Conservation (phyloP, 2,113 vertebrate species). For the Clarias batrachus region DNA sequence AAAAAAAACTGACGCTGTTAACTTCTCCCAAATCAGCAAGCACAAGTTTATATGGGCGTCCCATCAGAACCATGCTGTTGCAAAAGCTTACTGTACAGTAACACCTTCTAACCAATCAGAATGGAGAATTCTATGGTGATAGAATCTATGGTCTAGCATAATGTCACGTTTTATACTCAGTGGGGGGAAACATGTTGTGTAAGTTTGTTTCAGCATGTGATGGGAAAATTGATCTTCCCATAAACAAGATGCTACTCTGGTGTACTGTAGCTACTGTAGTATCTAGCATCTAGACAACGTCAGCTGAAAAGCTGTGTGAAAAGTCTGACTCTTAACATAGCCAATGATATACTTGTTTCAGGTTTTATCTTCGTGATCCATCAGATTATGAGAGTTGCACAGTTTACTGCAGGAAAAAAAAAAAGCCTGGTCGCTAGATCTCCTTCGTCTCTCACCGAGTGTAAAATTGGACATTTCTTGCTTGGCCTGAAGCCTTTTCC, state of each 20-base stretch:
- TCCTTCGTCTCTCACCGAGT: neutral
- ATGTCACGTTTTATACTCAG: neutral
- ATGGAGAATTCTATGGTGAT: neutral
- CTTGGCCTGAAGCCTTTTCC: neutral
- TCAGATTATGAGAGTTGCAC: neutral
- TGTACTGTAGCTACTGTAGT: neutral
- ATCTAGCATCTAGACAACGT: neutral
- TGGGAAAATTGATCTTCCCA: neutral
- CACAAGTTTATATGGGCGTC: neutral
- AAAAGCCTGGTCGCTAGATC: neutral
- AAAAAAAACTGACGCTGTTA: neutral
- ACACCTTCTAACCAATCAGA: neutral
- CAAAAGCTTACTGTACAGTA: neutral
- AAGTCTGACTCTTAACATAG: neutral
- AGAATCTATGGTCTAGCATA: neutral
- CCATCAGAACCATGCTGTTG: neutral
- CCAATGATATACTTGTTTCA: neutral
- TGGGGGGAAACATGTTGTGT: neutral
- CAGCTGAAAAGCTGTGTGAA: neutral
- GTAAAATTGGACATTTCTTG: neutral
- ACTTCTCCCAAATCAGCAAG: neutral
- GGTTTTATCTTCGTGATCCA: slow-evolving; percentile 4
- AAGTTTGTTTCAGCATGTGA: neutral
- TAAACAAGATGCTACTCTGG: neutral
- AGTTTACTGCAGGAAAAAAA: neutral